These are phyloP conservation scores for Charaxes varanes DNA, from an alignment of 1,140 invertebrate species.

Conservation along the genomic window DNA sequence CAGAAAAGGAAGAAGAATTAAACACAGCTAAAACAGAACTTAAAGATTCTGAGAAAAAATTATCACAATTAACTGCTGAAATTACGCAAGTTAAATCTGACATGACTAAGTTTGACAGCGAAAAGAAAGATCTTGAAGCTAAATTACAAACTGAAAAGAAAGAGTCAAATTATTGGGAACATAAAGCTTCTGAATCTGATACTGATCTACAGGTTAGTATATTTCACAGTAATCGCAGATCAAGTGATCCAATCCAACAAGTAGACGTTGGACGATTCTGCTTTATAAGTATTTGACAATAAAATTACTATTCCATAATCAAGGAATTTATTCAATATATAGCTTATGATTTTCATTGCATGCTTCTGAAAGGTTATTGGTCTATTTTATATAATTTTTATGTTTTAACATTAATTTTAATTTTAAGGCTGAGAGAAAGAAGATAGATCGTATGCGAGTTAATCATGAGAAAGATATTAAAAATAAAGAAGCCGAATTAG, in stretches of 20 bases:
- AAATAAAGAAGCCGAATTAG: constrained; percentile 80
- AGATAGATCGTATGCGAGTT: constrained; percentile 76
- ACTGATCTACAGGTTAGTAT: constrained; percentile 75
- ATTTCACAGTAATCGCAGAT: constrained; percentile 1
- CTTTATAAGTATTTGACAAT: too few species aligned
- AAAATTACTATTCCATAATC: too few species aligned
- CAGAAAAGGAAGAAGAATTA: constrained; percentile 60
- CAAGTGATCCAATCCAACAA: too few species aligned
- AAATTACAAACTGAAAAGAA: constrained; percentile 72
- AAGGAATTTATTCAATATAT: too few species aligned
- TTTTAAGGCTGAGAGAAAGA: constrained; percentile 80
- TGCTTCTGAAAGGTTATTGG: neutral
- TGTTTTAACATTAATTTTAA: constrained; percentile 1
- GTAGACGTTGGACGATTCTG: too few species aligned
- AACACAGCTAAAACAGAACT: constrained; percentile 44
- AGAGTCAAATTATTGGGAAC: constrained; percentile 76
- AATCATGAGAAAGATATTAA: constrained; percentile 78
- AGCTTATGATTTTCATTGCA: too few species aligned
- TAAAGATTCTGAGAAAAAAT: constrained; percentile 58
- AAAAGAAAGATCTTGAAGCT: constrained; percentile 74
- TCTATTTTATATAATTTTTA: neutral
- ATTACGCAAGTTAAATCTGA: constrained; percentile 74
- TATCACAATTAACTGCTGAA: constrained; percentile 71
- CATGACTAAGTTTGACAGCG: constrained; percentile 78
- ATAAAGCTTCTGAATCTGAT: constrained; percentile 77